These are phyloP conservation scores for Drosophila peninsularis DNA, from an alignment of 2,888 invertebrate genomes.

Conservation along the genomic window DNA sequence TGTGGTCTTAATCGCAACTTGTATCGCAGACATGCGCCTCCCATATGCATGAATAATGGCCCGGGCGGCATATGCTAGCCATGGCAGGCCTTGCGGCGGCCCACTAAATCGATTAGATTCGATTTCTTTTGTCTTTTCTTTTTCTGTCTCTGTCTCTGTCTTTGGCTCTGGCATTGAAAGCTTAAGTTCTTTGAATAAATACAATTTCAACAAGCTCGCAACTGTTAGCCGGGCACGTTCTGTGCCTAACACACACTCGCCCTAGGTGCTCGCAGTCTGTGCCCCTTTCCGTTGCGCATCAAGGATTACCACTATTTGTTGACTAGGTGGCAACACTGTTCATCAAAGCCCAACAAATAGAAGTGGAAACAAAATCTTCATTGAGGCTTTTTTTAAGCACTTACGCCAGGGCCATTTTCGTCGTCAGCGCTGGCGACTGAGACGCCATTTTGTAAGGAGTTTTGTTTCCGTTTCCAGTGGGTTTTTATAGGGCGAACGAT, in stretches of 20 bases:
- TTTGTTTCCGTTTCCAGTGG: slow-evolving; percentile 51
- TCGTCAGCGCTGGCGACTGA: slow-evolving; percentile 3
- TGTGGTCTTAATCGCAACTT: slow-evolving; percentile 71
- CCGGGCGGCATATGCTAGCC: slow-evolving; percentile 13
- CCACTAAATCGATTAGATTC: slow-evolving; percentile 66
- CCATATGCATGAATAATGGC: slow-evolving; percentile 60
- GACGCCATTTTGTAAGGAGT: slow-evolving; percentile 36
- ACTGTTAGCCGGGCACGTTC: slow-evolving; percentile 17
- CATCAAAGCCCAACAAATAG: slow-evolving; percentile 40
- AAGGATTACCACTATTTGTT: slow-evolving; percentile 3
- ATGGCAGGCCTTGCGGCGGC: slow-evolving; percentile 42
- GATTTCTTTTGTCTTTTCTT: slow-evolving; percentile 1
- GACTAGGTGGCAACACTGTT: slow-evolving; percentile 35
- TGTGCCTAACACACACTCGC: neutral
- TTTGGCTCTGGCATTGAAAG: slow-evolving; percentile 13
- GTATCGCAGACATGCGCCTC: slow-evolving; percentile 50
- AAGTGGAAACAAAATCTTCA: slow-evolving; percentile 57
- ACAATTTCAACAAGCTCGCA: slow-evolving; percentile 50
- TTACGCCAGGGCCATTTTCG: slow-evolving; percentile 39
- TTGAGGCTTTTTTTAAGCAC: slow-evolving; percentile 38
- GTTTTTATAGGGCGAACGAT: neutral
- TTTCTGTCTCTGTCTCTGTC: slow-evolving; percentile 7
- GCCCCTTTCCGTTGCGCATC: neutral
- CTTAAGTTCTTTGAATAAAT: slow-evolving; percentile 30
- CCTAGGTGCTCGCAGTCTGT: neutral